These are phyloP conservation scores for Cecidostiba fungosa DNA, from an alignment of 2,888 invertebrate genomes.

Conservation along the genomic window DNA sequence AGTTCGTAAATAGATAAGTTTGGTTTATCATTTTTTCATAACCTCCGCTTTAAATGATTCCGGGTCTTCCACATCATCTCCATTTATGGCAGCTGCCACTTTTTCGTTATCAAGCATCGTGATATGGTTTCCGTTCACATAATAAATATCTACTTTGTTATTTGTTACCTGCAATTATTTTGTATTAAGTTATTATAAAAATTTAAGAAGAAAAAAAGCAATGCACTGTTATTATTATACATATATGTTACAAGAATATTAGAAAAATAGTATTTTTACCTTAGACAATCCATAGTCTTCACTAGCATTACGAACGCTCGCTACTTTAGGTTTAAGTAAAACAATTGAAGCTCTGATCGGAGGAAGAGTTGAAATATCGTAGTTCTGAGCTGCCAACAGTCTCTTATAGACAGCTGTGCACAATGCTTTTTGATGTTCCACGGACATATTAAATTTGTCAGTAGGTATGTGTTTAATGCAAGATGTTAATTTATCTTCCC, in stretches of 20 bases:
- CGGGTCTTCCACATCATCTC: neutral
- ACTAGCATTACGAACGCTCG: neutral
- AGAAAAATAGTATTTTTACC: neutral
- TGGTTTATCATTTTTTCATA: neutral
- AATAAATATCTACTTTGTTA: neutral
- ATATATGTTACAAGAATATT: no score
- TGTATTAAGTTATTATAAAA: neutral
- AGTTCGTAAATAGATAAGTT: no score
- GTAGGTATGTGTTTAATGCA: conserved; percentile 74
- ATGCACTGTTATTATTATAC: neutral
- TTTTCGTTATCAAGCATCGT: neutral
- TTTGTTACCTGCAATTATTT: neutral
- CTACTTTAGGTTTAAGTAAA: conserved; percentile 84
- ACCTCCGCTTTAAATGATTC: neutral
- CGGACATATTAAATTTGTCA: conserved; percentile 80
- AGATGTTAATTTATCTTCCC: conserved; percentile 82
- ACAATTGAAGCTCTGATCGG: conserved; percentile 83
- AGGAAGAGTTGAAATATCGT: conserved; percentile 79
- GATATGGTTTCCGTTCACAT: neutral
- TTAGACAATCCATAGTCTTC: neutral
- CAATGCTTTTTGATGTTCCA: conserved; percentile 78
- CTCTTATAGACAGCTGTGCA: conserved; percentile 81
- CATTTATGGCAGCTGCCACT: neutral
- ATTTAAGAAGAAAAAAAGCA: neutral
- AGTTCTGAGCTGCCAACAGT: conserved; percentile 81